These are phyloP conservation scores for Australoheros scitulus DNA, from an alignment of 2,113 vertebrate species.

Conservation along the genomic window DNA sequence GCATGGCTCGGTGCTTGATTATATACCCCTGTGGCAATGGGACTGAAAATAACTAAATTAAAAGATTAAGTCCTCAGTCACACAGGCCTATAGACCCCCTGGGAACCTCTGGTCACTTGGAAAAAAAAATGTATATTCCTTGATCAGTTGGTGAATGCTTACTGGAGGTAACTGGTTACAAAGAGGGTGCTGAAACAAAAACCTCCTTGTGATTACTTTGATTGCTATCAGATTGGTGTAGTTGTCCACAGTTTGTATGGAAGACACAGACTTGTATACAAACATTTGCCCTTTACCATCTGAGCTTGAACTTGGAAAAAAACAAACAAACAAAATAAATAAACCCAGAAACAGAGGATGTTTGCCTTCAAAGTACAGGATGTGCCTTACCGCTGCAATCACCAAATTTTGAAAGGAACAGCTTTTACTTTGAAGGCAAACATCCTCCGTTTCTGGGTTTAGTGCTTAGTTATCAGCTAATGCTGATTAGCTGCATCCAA, in stretches of 20 bases:
- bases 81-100: not conserved
- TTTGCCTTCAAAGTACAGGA: not conserved
- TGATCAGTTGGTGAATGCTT: too few relatives aligned
- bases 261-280: not conserved
- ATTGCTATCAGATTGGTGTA: not conserved
- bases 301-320: too few relatives aligned
- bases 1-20: not conserved
- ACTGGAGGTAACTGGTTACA: not conserved
- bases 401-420: not conserved
- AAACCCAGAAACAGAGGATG: too few relatives aligned
- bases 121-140: rapidly evolving
- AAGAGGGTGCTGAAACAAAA: not conserved
- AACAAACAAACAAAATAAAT: too few relatives aligned
- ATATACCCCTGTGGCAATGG: not conserved
- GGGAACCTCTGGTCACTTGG: not conserved
- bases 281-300: not conserved
- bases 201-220: not conserved
- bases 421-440: not conserved
- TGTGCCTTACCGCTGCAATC: not conserved
- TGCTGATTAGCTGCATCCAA: too few relatives aligned
- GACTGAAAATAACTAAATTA: not conserved
- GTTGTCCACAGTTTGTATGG: not conserved
- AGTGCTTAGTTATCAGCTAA: too few relatives aligned
- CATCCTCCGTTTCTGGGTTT: not conserved
- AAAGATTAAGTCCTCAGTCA: not conserved